Conservation (phyloP, 2,113 vertebrate species). For the Archilochus colubris region DNA sequence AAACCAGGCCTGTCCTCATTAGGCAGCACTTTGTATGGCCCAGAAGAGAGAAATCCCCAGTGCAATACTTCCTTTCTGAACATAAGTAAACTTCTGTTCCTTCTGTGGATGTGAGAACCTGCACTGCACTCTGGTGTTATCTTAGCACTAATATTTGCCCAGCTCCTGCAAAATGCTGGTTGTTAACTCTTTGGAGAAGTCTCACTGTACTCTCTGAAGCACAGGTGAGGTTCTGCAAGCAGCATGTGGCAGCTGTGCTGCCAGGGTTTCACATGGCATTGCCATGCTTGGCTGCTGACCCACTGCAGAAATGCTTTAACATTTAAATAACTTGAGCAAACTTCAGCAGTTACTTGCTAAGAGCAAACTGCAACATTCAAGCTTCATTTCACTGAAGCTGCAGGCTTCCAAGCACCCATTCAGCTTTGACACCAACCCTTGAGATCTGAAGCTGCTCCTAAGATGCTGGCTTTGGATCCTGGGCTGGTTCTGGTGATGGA, state of each 20-base stretch:
- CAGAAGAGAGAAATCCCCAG: background rate
- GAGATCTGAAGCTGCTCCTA: background rate
- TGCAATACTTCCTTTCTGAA: background rate
- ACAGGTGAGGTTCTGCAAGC: background rate
- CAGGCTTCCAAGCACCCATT: background rate
- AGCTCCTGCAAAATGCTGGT: background rate
- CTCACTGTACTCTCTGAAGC: background rate
- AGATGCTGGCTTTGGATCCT: background rate
- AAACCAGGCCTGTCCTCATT: background rate
- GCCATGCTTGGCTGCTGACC: slow-evolving; percentile 16
- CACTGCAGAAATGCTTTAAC: background rate
- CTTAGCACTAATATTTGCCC: background rate
- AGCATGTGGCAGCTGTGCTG: background rate
- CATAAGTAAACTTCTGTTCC: background rate
- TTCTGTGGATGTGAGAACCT: background rate
- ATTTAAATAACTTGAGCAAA: background rate
- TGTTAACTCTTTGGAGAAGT: background rate
- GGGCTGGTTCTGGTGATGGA: background rate
- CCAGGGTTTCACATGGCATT: background rate
- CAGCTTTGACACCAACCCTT: background rate
- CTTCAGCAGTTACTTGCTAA: background rate
- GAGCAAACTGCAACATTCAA: background rate
- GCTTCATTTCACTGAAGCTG: background rate
- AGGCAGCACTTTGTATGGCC: background rate
- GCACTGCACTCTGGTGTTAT: background rate